These are phyloP conservation scores for Bombyx mandarina DNA, from an alignment of 1,140 invertebrate genomes.

Conservation along the genomic window DNA sequence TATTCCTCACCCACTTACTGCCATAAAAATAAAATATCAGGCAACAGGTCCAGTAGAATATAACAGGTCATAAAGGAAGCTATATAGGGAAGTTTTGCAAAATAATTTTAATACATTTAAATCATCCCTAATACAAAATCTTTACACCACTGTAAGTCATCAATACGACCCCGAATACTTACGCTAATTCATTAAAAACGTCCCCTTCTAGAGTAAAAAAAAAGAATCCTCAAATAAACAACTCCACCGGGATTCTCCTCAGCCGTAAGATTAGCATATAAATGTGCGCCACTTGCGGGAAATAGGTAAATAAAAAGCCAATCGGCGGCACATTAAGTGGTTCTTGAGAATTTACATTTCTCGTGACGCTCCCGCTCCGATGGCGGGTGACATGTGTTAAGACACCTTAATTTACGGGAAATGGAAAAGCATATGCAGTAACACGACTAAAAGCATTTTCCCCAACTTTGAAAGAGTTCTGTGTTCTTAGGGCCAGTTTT, in stretches of 20 bases:
- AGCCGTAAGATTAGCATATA: constrained; percentile 37
- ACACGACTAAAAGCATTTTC: too few species aligned
- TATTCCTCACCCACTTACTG: too few species aligned
- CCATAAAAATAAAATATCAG: too few species aligned
- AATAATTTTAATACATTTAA: neutral
- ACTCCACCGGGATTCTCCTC: constrained; percentile 19
- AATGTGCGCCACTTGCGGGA: constrained; percentile 33
- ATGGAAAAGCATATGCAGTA: too few species aligned
- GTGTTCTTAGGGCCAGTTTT: too few species aligned
- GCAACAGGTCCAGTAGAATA: too few species aligned
- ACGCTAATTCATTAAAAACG: neutral
- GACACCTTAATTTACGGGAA: too few species aligned
- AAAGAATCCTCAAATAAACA: constrained; percentile 13
- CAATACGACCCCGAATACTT: neutral
- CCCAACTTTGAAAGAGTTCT: too few species aligned
- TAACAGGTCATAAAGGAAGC: too few species aligned
- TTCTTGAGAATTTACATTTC: constrained; percentile 5
- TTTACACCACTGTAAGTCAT: neutral
- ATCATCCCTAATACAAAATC: neutral
- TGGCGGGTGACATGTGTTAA: neutral
- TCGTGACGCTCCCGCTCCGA: constrained; percentile 9
- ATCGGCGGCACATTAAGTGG: constrained; percentile 39
- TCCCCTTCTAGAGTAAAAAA: neutral
- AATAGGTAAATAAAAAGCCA: constrained; percentile 51
- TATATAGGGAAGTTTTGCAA: neutral